phyloP scores from a whole-genome alignment of 2,888 invertebrate species.

The Aquatica leii region DNA sequence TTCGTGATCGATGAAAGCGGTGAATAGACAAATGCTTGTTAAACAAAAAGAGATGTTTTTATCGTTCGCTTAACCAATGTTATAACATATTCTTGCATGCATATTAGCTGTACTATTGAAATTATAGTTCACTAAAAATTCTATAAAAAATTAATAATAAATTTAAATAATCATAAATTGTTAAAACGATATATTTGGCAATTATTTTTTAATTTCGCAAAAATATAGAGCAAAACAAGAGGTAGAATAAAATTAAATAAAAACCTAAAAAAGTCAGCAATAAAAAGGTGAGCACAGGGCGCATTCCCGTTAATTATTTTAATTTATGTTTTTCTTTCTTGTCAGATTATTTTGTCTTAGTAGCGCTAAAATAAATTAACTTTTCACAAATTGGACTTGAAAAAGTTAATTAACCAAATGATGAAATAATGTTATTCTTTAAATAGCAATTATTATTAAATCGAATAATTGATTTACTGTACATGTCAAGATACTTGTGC shows the following conservation, averaged over 20 bases:
- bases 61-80: constrained; percentile 55
- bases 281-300: constrained; percentile 45
- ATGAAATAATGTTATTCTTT: constrained; percentile 47
- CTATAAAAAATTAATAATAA: no score
- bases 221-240: constrained; percentile 41
- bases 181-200: constrained; percentile 33
- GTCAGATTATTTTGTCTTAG: constrained; percentile 53
- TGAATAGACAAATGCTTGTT: constrained; percentile 56
- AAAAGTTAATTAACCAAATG: constrained; percentile 56
- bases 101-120: no score
- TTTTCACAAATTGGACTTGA: constrained; percentile 51
- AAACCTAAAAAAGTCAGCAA: constrained; percentile 41
- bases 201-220: constrained; percentile 41
- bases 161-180: constrained; percentile 22
- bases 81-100: constrained; percentile 33
- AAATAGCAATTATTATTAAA: constrained; percentile 41
- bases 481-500: neutral
- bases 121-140: constrained; percentile 9
- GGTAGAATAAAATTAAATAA: constrained; percentile 43
- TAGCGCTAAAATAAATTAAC: constrained; percentile 53
- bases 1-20: constrained; percentile 57
- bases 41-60: constrained; percentile 57
- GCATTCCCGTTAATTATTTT: constrained; percentile 53
- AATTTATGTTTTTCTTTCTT: constrained; percentile 52
- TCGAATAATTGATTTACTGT: constrained; percentile 31